Conservation (phyloP, 2,113 vertebrate species). For the Spheniscus mendiculus region DNA sequence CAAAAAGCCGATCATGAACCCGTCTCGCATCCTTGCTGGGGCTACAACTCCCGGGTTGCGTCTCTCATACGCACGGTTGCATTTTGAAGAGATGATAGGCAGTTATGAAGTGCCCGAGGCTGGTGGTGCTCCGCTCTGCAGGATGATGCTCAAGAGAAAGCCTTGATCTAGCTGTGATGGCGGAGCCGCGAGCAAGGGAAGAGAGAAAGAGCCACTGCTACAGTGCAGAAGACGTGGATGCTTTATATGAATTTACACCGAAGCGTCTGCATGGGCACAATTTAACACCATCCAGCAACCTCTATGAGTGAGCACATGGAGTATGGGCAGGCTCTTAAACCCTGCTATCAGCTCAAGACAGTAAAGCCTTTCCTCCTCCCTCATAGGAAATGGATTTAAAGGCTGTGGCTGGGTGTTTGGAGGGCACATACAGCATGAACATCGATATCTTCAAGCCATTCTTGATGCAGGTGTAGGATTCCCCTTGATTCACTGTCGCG, state of each 20-base stretch:
- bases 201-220: background rate
- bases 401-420: background rate
- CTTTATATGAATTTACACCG: background rate
- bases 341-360: background rate
- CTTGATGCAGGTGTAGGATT: background rate
- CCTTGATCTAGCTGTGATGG: rapidly evolving
- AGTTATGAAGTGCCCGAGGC: background rate
- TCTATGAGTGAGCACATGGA: background rate
- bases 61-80: rapidly evolving
- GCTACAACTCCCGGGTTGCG: rapidly evolving
- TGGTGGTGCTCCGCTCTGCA: rapidly evolving
- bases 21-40: background rate
- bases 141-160: background rate
- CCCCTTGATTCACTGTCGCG: rapidly evolving
- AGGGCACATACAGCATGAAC: background rate
- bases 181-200: background rate
- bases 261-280: background rate
- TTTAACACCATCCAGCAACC: background rate
- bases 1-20: rapidly evolving
- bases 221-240: rapidly evolving
- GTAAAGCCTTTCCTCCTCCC: background rate
- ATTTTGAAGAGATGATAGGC: background rate
- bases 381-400: background rate
- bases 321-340: background rate
- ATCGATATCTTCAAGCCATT: rapidly evolving